Evolutionary conservation across 2,797 vertebrate genomes (phyloP).

Genomic region (Eospalax fontanierii): DNA sequence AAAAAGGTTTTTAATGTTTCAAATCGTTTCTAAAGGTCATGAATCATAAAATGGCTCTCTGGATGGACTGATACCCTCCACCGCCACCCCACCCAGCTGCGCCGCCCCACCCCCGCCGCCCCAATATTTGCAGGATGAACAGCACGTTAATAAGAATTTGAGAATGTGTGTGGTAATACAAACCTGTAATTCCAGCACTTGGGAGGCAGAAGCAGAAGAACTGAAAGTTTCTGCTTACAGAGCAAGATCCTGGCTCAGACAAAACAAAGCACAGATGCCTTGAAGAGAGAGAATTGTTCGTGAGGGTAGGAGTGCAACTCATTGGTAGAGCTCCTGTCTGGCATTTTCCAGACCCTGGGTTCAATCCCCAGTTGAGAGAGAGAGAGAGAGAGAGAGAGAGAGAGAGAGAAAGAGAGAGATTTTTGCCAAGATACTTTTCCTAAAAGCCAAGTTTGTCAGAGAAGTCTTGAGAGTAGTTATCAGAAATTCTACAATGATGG

Average conservation of each 20-base stretch:
- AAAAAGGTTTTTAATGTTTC: constrained; percentile 5
- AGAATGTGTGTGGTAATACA: background rate
- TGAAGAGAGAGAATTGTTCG: background rate
- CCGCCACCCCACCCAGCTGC: too few species aligned
- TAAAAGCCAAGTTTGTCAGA: constrained; percentile 34
- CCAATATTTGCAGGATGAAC: background rate
- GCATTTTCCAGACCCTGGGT: too few species aligned
- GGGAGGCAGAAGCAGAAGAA: background rate
- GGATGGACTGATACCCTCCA: background rate
- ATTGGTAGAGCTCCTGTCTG: background rate
- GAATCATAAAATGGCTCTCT: background rate
- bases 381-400: background rate
- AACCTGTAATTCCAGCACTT: background rate
- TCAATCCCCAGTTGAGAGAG: too few species aligned
- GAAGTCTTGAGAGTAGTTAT: background rate
- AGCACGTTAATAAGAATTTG: background rate
- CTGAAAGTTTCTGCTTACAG: background rate
- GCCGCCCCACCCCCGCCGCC: too few species aligned
- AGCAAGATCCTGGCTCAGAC: background rate
- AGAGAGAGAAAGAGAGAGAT: background rate
- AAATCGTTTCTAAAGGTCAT: constrained; percentile 53
- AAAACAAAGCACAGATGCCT: background rate
- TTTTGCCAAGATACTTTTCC: constrained; percentile 44
- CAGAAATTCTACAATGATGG: background rate
- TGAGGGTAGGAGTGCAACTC: background rate